Conservation (phyloP, 2,113 vertebrate genomes). For the Apaloderma vittatum region DNA sequence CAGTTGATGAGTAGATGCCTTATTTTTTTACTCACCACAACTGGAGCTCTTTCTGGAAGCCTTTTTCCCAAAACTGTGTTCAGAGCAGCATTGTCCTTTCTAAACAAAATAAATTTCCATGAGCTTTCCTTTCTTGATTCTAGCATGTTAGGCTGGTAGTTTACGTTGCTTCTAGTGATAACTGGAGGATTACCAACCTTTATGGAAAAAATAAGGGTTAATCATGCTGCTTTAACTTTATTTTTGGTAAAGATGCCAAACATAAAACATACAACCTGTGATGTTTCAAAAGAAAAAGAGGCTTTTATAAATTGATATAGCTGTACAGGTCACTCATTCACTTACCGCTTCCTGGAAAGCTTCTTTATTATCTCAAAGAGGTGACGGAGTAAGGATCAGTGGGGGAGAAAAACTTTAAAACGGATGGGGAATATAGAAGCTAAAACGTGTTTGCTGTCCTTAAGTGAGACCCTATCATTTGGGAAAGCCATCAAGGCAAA, state of each 20-base stretch:
- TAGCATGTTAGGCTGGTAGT: not conserved
- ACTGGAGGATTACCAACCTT: not conserved
- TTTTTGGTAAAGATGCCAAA: not conserved
- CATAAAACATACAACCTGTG: not conserved
- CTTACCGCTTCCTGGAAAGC: not conserved
- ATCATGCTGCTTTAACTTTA: not conserved
- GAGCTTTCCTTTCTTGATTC: not conserved
- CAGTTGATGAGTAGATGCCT: not conserved
- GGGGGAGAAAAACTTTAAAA: not conserved
- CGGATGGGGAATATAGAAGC: not conserved
- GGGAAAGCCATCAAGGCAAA: not conserved
- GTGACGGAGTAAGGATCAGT: not conserved
- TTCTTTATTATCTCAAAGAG: not conserved
- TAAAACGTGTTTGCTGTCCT: not conserved
- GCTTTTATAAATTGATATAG: not conserved
- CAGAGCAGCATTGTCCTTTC: not conserved
- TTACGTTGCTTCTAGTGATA: not conserved
- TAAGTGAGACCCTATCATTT: not conserved
- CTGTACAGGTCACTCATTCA: not conserved
- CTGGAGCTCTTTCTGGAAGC: not conserved
- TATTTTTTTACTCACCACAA: not conserved
- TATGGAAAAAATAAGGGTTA: not conserved
- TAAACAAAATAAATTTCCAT: not conserved
- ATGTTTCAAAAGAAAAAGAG: not conserved
- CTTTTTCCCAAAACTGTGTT: not conserved